Base-by-base conservation (phyloP, 2,113 vertebrate species). In the Sphaerodactylus townsendi region DNA sequence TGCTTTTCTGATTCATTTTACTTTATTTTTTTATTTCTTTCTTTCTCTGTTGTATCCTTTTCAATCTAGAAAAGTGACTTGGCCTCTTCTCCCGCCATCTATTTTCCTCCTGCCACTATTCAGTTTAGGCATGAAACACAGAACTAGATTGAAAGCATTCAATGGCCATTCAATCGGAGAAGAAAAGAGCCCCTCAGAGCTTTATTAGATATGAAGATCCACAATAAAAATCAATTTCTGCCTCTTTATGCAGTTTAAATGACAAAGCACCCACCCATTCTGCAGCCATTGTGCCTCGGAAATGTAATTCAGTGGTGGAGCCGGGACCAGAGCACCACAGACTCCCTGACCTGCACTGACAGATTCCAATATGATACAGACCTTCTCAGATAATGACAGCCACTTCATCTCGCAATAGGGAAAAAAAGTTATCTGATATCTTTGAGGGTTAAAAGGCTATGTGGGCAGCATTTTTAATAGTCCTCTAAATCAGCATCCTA, bases 201-300 rank as follows among this genome's bases (percentile, higher is more conserved):
- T 99, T 99, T 99, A 99, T 99, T 99, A 99, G 98, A 99, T 99
- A 99, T 99, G 98, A 99, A 99, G 99, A 99, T 99, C 97, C 98
- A 99, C 99, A 99, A 99, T 99, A 98, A 99, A 99, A 99, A 99
- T 99, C 99, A 98, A 99, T 99, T 99, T 99, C 98, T 99, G 98
- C 97, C 98, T 99, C 98, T 99, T 99, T 99, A 99, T 99, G 98
- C 98, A 98, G 98, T 99, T 99, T 99, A 99, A 99, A 99, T 99
- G 98, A 99, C 99, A 99, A 99, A 99, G 98, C 97, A 97, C 97
- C 96, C 95, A 96, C 96, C 98, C 97, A 98, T 99, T 99, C 98
- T 98, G 96, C 95, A 94, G 95, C 94, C 97, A 98, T 99, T 99
- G 99, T 99, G 98, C 96, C 94, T 91, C 91, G 96, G 97, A 99